Conservation (phyloP, 2,113 vertebrate species). For the Thamnophis sirtalis region DNA sequence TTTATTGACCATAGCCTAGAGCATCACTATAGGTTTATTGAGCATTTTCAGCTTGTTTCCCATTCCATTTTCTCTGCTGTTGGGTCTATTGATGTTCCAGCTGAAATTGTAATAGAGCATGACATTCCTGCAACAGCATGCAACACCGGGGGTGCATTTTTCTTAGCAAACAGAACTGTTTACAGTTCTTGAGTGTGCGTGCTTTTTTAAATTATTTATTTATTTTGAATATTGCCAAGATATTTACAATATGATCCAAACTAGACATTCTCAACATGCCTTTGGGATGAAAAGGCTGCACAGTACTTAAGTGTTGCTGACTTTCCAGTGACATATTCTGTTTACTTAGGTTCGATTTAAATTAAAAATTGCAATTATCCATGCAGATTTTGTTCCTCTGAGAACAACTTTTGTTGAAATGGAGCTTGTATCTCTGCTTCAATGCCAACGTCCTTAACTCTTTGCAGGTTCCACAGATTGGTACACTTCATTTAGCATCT, state of each 20-base stretch:
- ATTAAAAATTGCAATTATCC: background rate
- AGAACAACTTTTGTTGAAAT: background rate
- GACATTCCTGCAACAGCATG: background rate
- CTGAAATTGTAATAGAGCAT: background rate
- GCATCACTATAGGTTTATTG: conserved; percentile 9
- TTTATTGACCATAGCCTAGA: conserved; percentile 25
- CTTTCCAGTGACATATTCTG: background rate
- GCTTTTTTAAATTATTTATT: background rate
- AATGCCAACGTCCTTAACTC: background rate
- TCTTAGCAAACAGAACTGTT: background rate
- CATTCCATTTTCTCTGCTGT: background rate
- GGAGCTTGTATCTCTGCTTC: background rate
- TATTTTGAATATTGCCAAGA: background rate
- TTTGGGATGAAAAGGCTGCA: background rate
- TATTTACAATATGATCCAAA: background rate
- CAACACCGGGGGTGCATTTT: background rate
- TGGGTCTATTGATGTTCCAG: conserved; percentile 2
- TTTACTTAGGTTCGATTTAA: background rate
- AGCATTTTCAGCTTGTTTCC: conserved; percentile 16
- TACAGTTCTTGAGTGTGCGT: background rate
- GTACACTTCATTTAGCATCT: background rate
- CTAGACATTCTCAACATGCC: background rate
- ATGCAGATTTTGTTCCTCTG: background rate
- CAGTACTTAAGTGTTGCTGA: background rate
- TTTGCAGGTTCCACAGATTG: background rate